A percentile compares a stretch with the other conserved stretches of the same genome.
Evolutionary conservation across 2,797 vertebrate genomes (phyloP).

Genomic region (Pachyuromys duprasi): DNA sequence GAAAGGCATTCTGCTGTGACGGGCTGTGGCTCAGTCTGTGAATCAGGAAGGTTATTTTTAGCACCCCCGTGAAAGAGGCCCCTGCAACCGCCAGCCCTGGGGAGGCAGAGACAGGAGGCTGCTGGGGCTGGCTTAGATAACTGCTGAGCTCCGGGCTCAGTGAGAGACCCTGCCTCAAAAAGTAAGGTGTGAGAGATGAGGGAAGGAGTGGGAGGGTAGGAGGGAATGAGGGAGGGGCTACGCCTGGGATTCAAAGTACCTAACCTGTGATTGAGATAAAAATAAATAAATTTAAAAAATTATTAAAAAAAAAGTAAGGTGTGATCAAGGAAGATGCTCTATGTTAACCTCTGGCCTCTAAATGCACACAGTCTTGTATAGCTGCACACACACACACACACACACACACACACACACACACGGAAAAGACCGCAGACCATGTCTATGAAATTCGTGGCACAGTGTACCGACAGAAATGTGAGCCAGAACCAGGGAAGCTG

Average conservation of each 20-base stretch:
- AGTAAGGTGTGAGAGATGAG: no score
- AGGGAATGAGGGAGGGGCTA: no score
- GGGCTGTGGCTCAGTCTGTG: not conserved
- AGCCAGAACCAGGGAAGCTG: conserved; percentile 51
- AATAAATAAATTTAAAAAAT: no score
- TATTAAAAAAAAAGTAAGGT: no score
- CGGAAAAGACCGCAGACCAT: no score
- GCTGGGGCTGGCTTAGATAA: not conserved
- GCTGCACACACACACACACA: not conserved
- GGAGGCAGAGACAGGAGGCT: not conserved
- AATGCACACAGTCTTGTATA: not conserved
- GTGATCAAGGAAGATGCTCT: not conserved
- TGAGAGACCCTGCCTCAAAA: not conserved
- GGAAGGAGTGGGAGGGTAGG: no score
- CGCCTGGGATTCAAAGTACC: no score
- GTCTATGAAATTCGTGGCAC: not conserved
- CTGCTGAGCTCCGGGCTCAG: not conserved
- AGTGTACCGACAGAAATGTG: not conserved
- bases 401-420: not conserved
- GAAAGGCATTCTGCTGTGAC: not conserved
- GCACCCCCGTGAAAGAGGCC: not conserved
- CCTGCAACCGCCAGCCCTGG: not conserved
- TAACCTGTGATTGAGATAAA: no score
- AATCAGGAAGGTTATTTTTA: not conserved
- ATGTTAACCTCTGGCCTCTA: not conserved